Evolutionary conservation across 2,888 invertebrate genomes (phyloP).

Genomic region (Oscheius sp.): DNA sequence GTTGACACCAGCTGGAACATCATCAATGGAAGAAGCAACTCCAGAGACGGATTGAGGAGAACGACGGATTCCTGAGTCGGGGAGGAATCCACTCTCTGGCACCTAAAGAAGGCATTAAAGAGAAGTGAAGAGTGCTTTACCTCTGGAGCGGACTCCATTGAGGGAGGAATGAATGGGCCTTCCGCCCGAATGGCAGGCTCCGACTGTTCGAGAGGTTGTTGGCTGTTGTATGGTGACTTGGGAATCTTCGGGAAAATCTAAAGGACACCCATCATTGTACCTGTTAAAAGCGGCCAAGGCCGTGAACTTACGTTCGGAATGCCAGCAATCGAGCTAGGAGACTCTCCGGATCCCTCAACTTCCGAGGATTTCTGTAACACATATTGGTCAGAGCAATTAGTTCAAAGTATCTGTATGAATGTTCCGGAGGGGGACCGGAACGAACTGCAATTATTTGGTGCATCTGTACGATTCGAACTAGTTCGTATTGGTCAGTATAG

Average conservation of each 20-base stretch:
- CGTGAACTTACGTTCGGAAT: conserved; percentile 62
- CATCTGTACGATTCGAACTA: neutral
- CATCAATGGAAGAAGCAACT: conserved; percentile 50
- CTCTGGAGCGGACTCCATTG: conserved; percentile 48
- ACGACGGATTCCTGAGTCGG: conserved; percentile 54
- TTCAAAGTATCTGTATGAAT: neutral
- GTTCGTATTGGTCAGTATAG: conserved; percentile 3
- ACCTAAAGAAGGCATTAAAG: conserved; percentile 37
- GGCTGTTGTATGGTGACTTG: conserved; percentile 53
- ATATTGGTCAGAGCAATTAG: neutral
- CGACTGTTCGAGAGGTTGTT: conserved; percentile 17
- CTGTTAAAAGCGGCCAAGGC: conserved; percentile 4
- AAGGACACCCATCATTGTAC: conserved; percentile 14
- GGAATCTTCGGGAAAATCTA: conserved; percentile 67
- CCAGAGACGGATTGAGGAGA: conserved; percentile 65
- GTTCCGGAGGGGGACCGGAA: neutral
- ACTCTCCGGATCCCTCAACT: conserved; percentile 56
- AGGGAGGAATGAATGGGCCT: conserved; percentile 39
- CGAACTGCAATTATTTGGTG: conserved; percentile 1
- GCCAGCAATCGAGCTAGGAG: conserved; percentile 67
- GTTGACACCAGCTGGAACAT: conserved; percentile 37
- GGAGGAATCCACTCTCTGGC: conserved; percentile 68
- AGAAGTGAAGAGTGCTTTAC: conserved; percentile 23
- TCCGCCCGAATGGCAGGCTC: conserved; percentile 17
- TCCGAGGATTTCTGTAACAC: conserved; percentile 37